Evolutionary conservation across 1,140 invertebrate species (phyloP), one percentile per base, ranked within the genome.

Genomic region (Bombyx mandarina): DNA sequence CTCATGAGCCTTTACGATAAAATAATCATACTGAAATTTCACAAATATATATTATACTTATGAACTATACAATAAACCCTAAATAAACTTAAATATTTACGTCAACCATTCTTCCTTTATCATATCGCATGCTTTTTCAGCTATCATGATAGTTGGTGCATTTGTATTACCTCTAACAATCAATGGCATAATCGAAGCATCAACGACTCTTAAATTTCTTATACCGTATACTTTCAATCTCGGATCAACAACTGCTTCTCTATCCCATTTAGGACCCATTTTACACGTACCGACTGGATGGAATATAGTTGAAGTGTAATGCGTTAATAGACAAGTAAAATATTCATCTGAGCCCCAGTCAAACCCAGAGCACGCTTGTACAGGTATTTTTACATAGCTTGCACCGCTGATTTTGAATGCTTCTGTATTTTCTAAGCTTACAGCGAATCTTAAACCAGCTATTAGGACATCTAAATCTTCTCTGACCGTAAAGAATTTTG

Each of bases 271-370:
- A 0, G 92, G 90, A 1, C 95, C 96, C 96, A 97, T 97, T 82
- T 95, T 96, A 73, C 93, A 94, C 0, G 95, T 96, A 0, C 95
- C 94, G 2, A 91, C 90, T 35, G 93, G 92, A 75, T 97, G 95
- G 67, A 93, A 95, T 51, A 95, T 92, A 1, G 92, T 94, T 26
- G 91, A 89, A 0, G 94, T 93, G 35, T 94, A 90, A 57, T 91
- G 88, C 26, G 90, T 88, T 0, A 90, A 83, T 48, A 92, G 89
- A 80, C 95, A 97, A 7, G 55, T 42, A 48, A 82, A 95, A 78
- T 96, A 96, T 43, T 89, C 88, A 68, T 93, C 90, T 0, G 90
- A 90, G 61, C 91, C 91, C 78, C 91, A 92, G 1, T 75, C 62
- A 61, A 89, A 88, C 8, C 89, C 83, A 54, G 80, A 87, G 73